Base-by-base conservation (phyloP, 2,113 vertebrate species). In the Empidonax alnorum region DNA sequence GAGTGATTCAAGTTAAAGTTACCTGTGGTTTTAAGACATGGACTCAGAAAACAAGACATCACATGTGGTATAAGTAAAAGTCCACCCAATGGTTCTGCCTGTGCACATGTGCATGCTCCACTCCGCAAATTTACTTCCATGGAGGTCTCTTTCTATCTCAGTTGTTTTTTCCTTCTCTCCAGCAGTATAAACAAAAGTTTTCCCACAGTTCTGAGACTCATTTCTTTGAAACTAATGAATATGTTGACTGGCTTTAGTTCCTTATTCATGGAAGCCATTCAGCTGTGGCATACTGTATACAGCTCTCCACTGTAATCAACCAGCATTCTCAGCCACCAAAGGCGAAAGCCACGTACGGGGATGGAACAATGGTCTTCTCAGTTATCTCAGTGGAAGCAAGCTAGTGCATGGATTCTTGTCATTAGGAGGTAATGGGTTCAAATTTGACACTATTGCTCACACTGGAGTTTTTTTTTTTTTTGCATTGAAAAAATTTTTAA, bases 161-260 rank as follows among this genome's bases (percentile, higher is more conserved):
- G n/a, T 55, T 20, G 80, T 63, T 73, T 89, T 73, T 90, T 58
- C 17, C 27, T 71, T 33, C 84, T 77, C 62, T 96, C 66, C 84
- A 94, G 87, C 62, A 94, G 63, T 65, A 61, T 78, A 89, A 93
- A 97, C 72, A 96, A 96, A 95, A 93, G 94, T 86, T 96, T 97
- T 97, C 97, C 96, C 97, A 97, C 94, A 97, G 93, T 89, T 89
- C 86, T 78, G 74, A 89, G 78, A 72, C 88, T 91, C 83, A 59
- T 69, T 96, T 91, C 95, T 95, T 96, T 96, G 90, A 95, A 96
- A 71, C 80, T 95, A 95, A 97, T 96, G 91, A 97, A 84, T 92
- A 95, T 87, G 83, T 94, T 0, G 6, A 91, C 95, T 44, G 67
- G 95, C 83, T 96, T 95, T 74, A 69, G 77, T 92, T 97, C 94